phyloP scores from a whole-genome alignment of 1,140 invertebrate genomes.

The Hydropsyche tenuis region DNA sequence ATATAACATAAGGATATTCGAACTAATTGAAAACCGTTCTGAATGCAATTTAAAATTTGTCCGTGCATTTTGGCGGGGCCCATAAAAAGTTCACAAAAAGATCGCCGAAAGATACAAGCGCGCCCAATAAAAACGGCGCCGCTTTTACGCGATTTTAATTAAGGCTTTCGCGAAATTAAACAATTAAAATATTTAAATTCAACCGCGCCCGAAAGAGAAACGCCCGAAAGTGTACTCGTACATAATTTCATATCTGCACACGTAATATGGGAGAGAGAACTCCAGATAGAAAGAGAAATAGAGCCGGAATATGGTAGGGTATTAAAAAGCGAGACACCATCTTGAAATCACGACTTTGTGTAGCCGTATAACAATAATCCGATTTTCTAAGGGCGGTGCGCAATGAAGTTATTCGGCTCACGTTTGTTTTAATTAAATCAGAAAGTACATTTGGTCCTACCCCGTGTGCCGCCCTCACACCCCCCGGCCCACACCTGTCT shows the following conservation, averaged over 20 bases:
- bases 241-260: neutral
- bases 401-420: conserved; percentile 38
- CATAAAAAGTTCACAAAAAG: neutral
- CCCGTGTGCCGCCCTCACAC: neutral
- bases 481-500: conserved; percentile 25
- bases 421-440: conserved; percentile 43
- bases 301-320: neutral
- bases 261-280: neutral
- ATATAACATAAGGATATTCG: too few relatives aligned
- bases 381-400: conserved; percentile 37
- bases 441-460: conserved; percentile 37
- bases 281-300: too few relatives aligned
- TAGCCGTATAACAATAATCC: conserved; percentile 32
- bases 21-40: too few relatives aligned
- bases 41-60: too few relatives aligned
- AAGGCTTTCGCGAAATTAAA: neutral
- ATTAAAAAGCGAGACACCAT: conserved; percentile 39
- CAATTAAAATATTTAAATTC: conserved; percentile 23
- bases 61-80: too few relatives aligned
- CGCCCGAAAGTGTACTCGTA: neutral
- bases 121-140: too few relatives aligned
- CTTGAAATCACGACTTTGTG: conserved; percentile 41
- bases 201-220: neutral
- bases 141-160: conserved; percentile 19
- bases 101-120: neutral